Conservation (phyloP, 2,888 invertebrate genomes). For the Drosophila nigricruria region DNA sequence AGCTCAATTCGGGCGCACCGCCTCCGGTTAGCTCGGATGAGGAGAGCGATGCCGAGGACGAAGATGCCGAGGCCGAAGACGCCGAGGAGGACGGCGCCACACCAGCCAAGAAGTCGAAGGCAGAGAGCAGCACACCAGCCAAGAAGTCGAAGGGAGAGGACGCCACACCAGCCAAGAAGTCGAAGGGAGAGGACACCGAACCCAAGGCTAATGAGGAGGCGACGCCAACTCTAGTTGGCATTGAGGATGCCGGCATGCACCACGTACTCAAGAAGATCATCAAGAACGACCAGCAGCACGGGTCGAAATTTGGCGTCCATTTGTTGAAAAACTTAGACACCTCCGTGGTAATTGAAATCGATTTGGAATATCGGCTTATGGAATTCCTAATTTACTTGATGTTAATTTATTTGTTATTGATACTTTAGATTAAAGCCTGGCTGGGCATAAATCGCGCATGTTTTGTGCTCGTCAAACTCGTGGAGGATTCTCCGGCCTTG, state of each 20-base stretch:
- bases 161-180: slow-evolving; percentile 23
- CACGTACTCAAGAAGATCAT: slow-evolving; percentile 91
- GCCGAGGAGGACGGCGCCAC: not conserved
- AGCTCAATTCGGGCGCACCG: slow-evolving; percentile 2
- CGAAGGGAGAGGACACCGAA: not conserved
- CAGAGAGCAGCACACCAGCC: slow-evolving; percentile 5
- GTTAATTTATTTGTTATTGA: slow-evolving; percentile 27
- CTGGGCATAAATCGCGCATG: slow-evolving; percentile 91
- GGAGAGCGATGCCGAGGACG: slow-evolving; percentile 24
- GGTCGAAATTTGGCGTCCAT: slow-evolving; percentile 87
- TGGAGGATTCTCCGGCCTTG: slow-evolving; percentile 87
- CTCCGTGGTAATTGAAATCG: slow-evolving; percentile 86
- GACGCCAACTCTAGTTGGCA: slow-evolving; percentile 83
- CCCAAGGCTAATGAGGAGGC: slow-evolving; percentile 6
- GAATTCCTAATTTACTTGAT: not conserved
- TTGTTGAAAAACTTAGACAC: slow-evolving; percentile 86
- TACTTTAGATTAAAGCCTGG: slow-evolving; percentile 89
- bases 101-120: slow-evolving; percentile 27
- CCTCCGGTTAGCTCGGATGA: slow-evolving; percentile 31
- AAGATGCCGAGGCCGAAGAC: not conserved
- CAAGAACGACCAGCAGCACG: slow-evolving; percentile 87
- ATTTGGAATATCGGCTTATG: no score
- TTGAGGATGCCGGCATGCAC: slow-evolving; percentile 92
- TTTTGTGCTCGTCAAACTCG: slow-evolving; percentile 89
- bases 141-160: slow-evolving; percentile 31